These are phyloP conservation scores for Halictus quadricinctus DNA, from an alignment of 2,888 invertebrate species.

Conservation along the genomic window DNA sequence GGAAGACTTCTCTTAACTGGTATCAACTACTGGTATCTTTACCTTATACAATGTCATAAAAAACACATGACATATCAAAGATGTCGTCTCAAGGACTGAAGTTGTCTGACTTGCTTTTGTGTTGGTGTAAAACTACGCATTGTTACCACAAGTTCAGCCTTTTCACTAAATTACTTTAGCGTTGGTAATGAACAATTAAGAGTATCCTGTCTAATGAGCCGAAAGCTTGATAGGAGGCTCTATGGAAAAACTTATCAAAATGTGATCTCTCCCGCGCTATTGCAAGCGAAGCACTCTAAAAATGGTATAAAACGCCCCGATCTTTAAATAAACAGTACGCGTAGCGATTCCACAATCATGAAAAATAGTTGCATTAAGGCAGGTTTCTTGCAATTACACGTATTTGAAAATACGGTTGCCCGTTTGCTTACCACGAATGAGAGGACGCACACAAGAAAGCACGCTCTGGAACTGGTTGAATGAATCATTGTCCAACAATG, in stretches of 20 bases:
- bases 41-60: too few species aligned
- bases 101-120: too few species aligned
- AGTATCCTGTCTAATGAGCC: background rate
- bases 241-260: background rate
- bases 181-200: background rate
- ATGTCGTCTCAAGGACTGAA: too few species aligned
- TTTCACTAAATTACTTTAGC: background rate
- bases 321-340: conserved; percentile 34
- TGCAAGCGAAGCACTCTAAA: conserved; percentile 39
- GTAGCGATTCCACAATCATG: conserved; percentile 47
- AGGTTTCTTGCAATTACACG: conserved; percentile 40
- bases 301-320: conserved; percentile 48
- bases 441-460: conserved; percentile 26
- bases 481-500: conserved; percentile 37
- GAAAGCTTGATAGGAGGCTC: background rate
- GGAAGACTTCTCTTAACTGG: too few species aligned
- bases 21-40: too few species aligned
- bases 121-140: too few species aligned
- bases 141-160: background rate
- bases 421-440: conserved; percentile 24
- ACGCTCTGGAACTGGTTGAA: conserved; percentile 29
- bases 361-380: conserved; percentile 48
- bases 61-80: too few species aligned
- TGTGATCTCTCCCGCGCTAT: background rate
- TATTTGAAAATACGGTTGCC: conserved; percentile 35